Evolutionary conservation across 2,113 vertebrate genomes (phyloP).

Genomic region (Ptychochromis oligacanthus): DNA sequence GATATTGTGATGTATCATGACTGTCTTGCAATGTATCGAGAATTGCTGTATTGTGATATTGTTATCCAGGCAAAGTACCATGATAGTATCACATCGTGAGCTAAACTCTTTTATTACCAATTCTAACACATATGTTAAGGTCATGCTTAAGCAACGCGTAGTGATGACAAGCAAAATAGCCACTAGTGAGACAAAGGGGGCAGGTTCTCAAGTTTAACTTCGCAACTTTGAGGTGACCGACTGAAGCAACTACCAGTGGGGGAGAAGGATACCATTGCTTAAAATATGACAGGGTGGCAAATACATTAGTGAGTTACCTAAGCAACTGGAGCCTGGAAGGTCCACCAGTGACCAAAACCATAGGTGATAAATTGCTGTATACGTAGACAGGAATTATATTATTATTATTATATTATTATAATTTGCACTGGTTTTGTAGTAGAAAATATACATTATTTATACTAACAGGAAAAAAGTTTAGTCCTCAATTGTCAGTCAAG

Average conservation of each 20-base stretch:
- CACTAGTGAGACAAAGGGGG: neutral
- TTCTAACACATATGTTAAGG: too few relatives aligned
- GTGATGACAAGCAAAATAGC: too few relatives aligned
- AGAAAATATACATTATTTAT: neutral
- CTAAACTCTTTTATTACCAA: too few relatives aligned
- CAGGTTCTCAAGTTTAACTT: neutral
- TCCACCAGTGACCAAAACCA: neutral
- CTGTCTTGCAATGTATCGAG: neutral
- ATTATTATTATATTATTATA: too few relatives aligned
- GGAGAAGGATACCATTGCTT: neutral
- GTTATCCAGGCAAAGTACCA: too few relatives aligned
- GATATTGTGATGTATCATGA: neutral
- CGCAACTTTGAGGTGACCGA: neutral
- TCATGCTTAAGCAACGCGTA: too few relatives aligned
- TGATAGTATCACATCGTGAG: too few relatives aligned
- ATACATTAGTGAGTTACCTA: neutral
- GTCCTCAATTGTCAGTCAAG: neutral
- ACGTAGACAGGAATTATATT: neutral
- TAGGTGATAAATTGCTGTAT: neutral
- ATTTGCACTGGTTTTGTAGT: neutral
- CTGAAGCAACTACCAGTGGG: neutral
- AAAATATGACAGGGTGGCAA: neutral
- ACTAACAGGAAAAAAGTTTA: neutral
- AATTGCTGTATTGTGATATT: too few relatives aligned
- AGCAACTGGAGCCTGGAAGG: neutral